These are phyloP conservation scores for Gymnothorax javanicus DNA, from an alignment of 2,797 vertebrate genomes.

Conservation along the genomic window DNA sequence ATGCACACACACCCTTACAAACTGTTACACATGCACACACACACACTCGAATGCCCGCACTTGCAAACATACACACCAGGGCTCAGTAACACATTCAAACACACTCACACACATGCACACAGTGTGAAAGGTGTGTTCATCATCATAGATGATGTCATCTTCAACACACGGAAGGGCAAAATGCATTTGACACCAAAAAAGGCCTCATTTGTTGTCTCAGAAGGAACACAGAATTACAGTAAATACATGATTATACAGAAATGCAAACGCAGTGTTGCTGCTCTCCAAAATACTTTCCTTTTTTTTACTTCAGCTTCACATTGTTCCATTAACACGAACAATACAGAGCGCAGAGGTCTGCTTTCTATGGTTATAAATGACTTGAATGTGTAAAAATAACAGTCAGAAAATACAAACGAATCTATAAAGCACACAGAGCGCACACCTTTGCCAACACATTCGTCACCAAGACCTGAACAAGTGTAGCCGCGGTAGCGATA, in stretches of 20 bases:
- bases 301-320: neutral
- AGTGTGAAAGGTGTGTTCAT: neutral
- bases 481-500: too few relatives aligned
- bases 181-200: neutral
- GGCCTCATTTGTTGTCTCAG: neutral
- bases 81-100: neutral
- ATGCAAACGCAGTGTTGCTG: neutral
- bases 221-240: neutral
- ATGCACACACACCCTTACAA: conserved; percentile 11
- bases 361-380: too few relatives aligned
- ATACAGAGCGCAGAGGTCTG: too few relatives aligned
- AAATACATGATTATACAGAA: neutral
- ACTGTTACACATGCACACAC: conserved; percentile 1
- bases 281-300: neutral
- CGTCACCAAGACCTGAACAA: too few relatives aligned
- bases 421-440: too few relatives aligned
- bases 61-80: neutral
- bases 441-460: too few relatives aligned
- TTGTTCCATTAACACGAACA: neutral
- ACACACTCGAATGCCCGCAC: neutral
- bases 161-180: neutral
- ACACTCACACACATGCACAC: neutral
- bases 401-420: too few relatives aligned
- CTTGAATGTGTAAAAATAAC: too few relatives aligned
- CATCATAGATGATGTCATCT: neutral